Conservation (phyloP, 2,797 vertebrate species). For the Enteromius paludinosus region DNA sequence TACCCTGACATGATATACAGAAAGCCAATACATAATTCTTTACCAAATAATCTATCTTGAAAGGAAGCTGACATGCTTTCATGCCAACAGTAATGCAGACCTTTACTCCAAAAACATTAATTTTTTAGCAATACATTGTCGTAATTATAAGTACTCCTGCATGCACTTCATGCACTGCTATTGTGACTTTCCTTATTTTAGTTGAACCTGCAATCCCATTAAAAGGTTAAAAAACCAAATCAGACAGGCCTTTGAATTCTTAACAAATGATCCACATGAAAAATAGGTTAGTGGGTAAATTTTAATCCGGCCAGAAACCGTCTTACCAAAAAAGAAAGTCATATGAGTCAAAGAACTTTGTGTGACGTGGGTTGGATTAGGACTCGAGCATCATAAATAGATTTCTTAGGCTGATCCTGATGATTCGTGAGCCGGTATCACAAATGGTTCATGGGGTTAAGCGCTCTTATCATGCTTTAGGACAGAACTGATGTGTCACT, state of each 20-base stretch:
- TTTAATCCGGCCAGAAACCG: not conserved
- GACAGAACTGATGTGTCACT: not conserved
- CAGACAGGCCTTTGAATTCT: not conserved
- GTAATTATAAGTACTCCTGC: not conserved
- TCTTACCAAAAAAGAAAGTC: not conserved
- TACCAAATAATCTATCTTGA: constrained; percentile 11
- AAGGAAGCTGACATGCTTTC: not conserved
- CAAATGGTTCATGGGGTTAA: constrained; percentile 4
- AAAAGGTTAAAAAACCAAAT: not conserved
- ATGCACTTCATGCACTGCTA: not conserved
- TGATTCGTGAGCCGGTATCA: constrained; percentile 12
- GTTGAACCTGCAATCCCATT: not conserved
- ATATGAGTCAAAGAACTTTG: constrained; percentile 11
- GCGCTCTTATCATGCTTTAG: constrained; percentile 1
- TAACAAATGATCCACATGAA: not conserved
- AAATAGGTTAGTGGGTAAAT: constrained; percentile 1
- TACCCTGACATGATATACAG: constrained; percentile 17
- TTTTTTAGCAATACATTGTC: not conserved
- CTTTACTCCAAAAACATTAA: not conserved
- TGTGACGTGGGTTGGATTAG: constrained; percentile 49
- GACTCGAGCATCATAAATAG: constrained; percentile 46
- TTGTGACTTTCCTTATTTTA: too few relatives aligned
- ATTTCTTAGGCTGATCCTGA: constrained; percentile 40
- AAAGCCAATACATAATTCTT: not conserved
- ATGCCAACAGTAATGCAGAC: not conserved